phyloP scores from a whole-genome alignment of 2,797 vertebrate genomes.

The Acomys russatus region DNA sequence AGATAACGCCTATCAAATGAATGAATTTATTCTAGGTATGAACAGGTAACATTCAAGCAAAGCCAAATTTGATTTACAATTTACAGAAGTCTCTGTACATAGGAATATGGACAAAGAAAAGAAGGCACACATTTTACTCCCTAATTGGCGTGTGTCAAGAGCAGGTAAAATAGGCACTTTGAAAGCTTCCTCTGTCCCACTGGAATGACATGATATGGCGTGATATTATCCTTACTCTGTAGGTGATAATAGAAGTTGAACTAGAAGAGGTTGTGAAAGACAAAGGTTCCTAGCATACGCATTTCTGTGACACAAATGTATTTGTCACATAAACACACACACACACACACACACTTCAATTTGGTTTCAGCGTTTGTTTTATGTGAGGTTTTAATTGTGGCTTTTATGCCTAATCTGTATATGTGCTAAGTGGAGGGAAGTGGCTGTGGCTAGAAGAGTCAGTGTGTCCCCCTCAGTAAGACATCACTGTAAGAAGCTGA shows the following conservation, averaged over 20 bases:
- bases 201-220: neutral
- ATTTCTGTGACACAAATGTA: conserved; percentile 41
- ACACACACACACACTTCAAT: conserved; percentile 3
- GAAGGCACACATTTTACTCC: neutral
- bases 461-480: conserved; percentile 53
- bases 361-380: conserved; percentile 44
- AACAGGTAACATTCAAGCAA: neutral
- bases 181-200: conserved; percentile 25
- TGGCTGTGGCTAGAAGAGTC: conserved; percentile 42
- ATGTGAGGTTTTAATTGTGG: conserved; percentile 34
- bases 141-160: conserved; percentile 22
- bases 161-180: neutral
- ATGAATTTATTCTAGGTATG: neutral
- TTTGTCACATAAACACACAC: conserved; percentile 8
- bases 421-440: conserved; percentile 53
- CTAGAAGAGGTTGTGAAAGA: conserved; percentile 18
- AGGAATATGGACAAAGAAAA: neutral
- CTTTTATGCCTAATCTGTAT: conserved; percentile 40
- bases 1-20: neutral
- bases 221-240: neutral
- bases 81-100: neutral
- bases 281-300: conserved; percentile 51
- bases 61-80: neutral
- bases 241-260: neutral
- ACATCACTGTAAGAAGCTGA: conserved; percentile 25